phyloP scores from a whole-genome alignment of 2,888 invertebrate genomes.

The Fragum fragum region DNA sequence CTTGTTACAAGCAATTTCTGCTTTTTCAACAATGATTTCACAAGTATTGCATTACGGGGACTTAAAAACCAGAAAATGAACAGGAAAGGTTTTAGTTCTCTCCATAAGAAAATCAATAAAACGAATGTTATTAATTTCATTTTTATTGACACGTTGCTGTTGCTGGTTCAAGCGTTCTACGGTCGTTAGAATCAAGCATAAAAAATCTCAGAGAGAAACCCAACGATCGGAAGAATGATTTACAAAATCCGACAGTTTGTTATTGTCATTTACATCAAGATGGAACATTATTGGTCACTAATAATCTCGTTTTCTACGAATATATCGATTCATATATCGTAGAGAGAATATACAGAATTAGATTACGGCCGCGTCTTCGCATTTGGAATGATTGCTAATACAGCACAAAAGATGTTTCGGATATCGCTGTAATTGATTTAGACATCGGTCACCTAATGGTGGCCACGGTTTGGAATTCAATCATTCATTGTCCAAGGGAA shows the following conservation, averaged over 20 bases:
- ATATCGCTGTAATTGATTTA: constrained; percentile 1
- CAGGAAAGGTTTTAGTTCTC: too few species aligned
- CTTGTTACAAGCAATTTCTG: too few species aligned
- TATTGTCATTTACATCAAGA: background rate
- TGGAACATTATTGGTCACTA: constrained; percentile 3
- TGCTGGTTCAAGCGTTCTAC: too few species aligned
- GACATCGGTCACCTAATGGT: background rate
- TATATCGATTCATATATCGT: background rate
- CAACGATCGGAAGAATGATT: background rate
- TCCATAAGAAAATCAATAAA: too few species aligned
- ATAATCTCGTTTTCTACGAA: background rate
- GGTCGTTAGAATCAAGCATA: too few species aligned
- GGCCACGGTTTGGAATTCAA: background rate
- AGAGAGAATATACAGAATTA: background rate
- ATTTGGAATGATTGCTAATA: background rate
- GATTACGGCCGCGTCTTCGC: background rate
- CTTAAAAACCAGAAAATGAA: too few species aligned
- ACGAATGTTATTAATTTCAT: too few species aligned
- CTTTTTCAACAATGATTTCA: too few species aligned
- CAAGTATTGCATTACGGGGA: too few species aligned
- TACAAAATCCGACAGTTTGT: background rate
- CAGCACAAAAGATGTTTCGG: background rate
- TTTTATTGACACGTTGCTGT: too few species aligned
- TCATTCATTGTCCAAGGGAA: background rate
- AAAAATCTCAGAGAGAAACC: too few species aligned